A percentile compares a stretch with the other conserved stretches of the same genome.
These are phyloP conservation scores for Pachycephala philippinensis DNA, from an alignment of 2,113 vertebrate species.

Conservation along the genomic window DNA sequence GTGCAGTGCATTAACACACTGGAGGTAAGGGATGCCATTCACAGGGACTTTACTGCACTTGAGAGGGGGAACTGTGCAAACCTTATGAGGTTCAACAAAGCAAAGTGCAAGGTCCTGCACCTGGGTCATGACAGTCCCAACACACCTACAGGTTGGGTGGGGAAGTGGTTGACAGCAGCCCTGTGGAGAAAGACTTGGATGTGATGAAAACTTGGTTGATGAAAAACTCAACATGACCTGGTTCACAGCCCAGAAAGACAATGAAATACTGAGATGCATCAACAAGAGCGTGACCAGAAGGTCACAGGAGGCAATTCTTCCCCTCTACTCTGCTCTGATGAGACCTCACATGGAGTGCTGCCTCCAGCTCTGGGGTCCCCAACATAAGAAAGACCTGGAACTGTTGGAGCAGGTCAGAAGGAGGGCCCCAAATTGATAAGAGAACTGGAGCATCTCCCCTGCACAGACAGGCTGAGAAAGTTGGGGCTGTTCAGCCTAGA, in stretches of 20 bases:
- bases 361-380: background rate
- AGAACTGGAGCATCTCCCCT: background rate
- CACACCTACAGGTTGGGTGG: background rate
- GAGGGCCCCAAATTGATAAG: background rate
- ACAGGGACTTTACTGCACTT: background rate
- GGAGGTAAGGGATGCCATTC: background rate
- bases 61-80: background rate
- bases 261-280: background rate
- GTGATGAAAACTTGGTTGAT: background rate
- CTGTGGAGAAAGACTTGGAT: background rate
- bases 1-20: background rate
- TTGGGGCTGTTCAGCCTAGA: background rate
- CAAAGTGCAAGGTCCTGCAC: background rate
- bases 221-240: background rate
- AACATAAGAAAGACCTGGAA: background rate
- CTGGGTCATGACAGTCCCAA: rapidly evolving
- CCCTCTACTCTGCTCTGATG: background rate
- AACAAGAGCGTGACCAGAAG: background rate
- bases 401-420: background rate
- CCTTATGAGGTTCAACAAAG: background rate
- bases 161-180: background rate
- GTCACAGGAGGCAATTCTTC: background rate
- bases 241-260: background rate
- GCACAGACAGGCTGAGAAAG: background rate
- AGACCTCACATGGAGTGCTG: background rate